Base-by-base conservation (phyloP, 1,140 invertebrate species). In the Diorhabda elongata region DNA sequence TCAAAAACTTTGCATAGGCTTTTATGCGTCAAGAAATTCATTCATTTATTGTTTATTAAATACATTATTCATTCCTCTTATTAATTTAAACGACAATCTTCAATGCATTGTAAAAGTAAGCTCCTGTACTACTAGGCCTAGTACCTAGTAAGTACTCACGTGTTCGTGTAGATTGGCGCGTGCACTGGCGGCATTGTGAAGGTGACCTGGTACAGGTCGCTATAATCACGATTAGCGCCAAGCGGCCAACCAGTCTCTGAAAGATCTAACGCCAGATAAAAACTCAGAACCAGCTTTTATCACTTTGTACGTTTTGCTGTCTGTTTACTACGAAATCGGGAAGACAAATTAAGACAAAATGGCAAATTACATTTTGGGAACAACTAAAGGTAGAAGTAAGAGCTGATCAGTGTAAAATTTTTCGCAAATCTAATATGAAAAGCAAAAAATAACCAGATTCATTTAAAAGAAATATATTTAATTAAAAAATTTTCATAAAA, bases 151-250 rank as follows among this genome's bases (percentile, higher is more conserved):
- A 52, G 47, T 4, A 52, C 59, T 66, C 66, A 71, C 65, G 66
- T 73, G 71, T 66, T 69, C 44, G 71, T 69, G 67, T 61, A 52
- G 58, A 62, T 69, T 62, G 63, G 63, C 73, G 71, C 71, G 71
- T 70, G 71, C 60, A 69, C 67, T 45, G 69, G 73, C 71, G 73
- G 71, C 73, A 75, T 75, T 75, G 73, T 73, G 71, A 75, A 75
- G 73, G 73, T 75, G 69, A 75, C 71, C 73, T 60, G 69, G 73
- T 75, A 61, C 71, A 69, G 71, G 71, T 69, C 63, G 67, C 66
- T 57, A 59, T 62, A 67, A 69, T 73, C 73, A 73, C 73, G 71
- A 74, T 69, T 70, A 72, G 61, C 64, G 58, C 56, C 63, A 42
- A 43, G 63, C 41, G 44, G 44, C 69, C 61, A 52, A 52, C 47